phyloP scores from a whole-genome alignment of 2,113 vertebrate species.

The Tragelaphus imberbis region DNA sequence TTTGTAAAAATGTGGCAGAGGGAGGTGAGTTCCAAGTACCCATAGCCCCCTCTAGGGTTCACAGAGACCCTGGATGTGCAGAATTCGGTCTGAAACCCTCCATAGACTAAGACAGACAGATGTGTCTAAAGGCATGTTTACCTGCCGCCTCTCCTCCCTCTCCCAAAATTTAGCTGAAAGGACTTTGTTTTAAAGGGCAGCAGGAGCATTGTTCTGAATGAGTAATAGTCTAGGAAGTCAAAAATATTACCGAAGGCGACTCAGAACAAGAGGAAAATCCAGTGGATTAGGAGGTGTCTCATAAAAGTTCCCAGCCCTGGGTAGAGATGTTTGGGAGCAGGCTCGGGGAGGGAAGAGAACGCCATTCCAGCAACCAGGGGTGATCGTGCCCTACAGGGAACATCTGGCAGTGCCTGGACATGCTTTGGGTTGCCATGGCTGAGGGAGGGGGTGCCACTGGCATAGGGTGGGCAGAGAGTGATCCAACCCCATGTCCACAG shows the following conservation, averaged over 20 bases:
- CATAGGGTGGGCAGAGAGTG: not conserved
- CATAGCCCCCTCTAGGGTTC: not conserved
- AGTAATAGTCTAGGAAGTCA: not conserved
- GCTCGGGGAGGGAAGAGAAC: not conserved
- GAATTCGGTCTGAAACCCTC: not conserved
- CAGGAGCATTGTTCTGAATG: not conserved
- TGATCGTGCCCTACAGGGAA: not conserved
- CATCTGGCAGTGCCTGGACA: not conserved
- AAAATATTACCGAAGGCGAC: not conserved
- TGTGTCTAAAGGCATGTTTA: not conserved
- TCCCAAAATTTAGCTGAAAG: not conserved
- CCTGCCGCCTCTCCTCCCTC: not conserved
- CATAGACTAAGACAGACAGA: not conserved
- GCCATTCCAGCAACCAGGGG: not conserved
- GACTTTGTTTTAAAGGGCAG: not conserved
- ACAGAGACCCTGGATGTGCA: not conserved
- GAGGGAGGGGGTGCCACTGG: not conserved
- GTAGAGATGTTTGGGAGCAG: not conserved
- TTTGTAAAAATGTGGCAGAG: not conserved
- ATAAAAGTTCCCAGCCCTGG: constrained; percentile 37
- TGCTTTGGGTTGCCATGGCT: not conserved
- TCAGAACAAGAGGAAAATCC: not conserved
- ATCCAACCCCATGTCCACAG: not conserved
- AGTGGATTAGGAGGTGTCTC: not conserved
- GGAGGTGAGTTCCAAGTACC: not conserved